Evolutionary conservation across 1,140 invertebrate genomes (phyloP), one percentile per base, ranked within the genome.

Genomic region (Brachionus manjavacas): DNA sequence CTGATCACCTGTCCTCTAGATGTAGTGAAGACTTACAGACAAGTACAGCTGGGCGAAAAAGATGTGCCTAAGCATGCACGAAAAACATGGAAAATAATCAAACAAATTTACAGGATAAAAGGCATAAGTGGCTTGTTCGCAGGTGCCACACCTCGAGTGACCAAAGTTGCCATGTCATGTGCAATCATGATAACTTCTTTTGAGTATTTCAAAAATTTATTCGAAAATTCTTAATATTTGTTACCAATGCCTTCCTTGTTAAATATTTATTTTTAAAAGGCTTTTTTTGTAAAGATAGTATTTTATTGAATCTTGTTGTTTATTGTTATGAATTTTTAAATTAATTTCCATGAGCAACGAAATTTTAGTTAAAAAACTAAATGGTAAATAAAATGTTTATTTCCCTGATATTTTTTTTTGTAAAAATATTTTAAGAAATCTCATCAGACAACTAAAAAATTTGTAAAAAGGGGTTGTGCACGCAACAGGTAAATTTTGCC

Each of bases 141-240:
- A 66, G 84, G 84, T 46, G 39, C 64, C 0, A n/a, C 31, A 31
- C 84, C 84, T 70, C 72, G 84, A 84, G 31, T 84, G 3, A 78
- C 55, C 49, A 84, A 84, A 46, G 84, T 84, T 7, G 84, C 74
- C 12, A n/a, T 76, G 39, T 72, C 84, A 16, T 84, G 84, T 49
- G 84, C 84, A 3, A 84, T 84, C 23, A 84, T 84, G 84, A 84
- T 84, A 1, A 68, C 49, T 9, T 66, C 28, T 70, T 84, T 78
- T 55, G 84, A 84, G 68, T 66, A 60, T 23, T 78, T 84, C 31
- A 84, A 84, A 52, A n/a, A 68, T 25, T 55, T 83, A 4, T 83
- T 83, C 28, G 60, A 68, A 28, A 7, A 76, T 76, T n/a, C 16
- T 14, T 70, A 31, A 70, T n/a, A 35, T 70, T 70, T 35, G 35